A percentile compares a stretch with the other conserved stretches of the same genome.
These are phyloP conservation scores for Ptychobarbus kaznakovi DNA, from an alignment of 2,797 vertebrate genomes.

Conservation along the genomic window DNA sequence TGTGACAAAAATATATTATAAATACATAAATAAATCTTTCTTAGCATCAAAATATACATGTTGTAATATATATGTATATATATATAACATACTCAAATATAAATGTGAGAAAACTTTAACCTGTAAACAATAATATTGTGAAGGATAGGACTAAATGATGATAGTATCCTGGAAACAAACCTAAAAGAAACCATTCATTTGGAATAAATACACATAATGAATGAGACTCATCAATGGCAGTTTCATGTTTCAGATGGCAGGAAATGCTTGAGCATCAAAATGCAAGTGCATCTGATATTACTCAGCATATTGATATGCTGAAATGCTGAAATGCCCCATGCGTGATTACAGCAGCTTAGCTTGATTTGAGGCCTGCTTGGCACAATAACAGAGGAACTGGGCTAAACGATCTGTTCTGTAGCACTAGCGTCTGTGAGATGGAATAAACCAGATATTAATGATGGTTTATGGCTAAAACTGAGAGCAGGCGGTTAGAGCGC, in stretches of 20 bases:
- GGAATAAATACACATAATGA: conserved; percentile 17
- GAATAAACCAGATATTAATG: conserved; percentile 45
- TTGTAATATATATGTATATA: background rate
- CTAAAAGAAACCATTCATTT: conserved; percentile 30
- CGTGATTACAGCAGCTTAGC: background rate
- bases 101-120: background rate
- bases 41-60: background rate
- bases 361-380: conserved; percentile 1
- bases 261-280: conserved; percentile 7
- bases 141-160: conserved; percentile 1
- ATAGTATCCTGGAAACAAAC: background rate
- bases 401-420: background rate
- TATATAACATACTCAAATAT: background rate
- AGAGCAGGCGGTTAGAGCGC: conserved; percentile 19
- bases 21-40: background rate
- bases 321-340: conserved; percentile 15
- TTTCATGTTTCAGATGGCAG: background rate
- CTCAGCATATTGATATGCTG: background rate
- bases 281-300: background rate
- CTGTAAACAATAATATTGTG: background rate
- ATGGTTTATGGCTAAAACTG: conserved; percentile 30
- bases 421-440: conserved; percentile 18
- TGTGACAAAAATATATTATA: background rate
- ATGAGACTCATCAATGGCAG: background rate
- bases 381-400: background rate